phyloP scores from a whole-genome alignment of 2,113 vertebrate genomes.

The Pampusana beccarii region DNA sequence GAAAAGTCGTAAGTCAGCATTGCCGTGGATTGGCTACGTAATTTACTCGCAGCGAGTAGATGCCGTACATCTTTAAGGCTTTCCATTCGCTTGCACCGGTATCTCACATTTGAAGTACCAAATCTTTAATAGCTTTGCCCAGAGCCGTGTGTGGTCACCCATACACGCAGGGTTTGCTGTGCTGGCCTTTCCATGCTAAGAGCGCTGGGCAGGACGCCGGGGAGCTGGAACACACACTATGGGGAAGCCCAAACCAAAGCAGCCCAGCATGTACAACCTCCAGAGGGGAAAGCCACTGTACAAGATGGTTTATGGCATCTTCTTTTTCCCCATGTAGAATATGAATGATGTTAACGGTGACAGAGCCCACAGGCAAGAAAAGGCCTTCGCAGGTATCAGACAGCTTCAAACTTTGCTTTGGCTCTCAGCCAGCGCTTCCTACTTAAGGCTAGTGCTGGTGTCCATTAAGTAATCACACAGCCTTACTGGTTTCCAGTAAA shows the following conservation, averaged over 20 bases:
- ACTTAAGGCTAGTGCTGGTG: background rate
- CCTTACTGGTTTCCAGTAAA: background rate
- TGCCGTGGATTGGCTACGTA: background rate
- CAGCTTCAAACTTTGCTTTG: constrained; percentile 45
- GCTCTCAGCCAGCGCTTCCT: background rate
- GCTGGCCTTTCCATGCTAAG: accelerated
- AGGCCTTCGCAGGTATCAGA: constrained; percentile 50
- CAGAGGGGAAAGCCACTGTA: background rate
- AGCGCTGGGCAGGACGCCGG: background rate
- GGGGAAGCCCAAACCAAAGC: background rate
- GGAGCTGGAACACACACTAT: background rate
- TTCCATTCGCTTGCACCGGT: background rate
- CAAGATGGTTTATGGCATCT: background rate
- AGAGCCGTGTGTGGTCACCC: background rate
- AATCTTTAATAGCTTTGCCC: too few relatives aligned
- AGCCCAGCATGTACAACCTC: background rate
- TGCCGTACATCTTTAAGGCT: background rate
- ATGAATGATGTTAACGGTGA: constrained; percentile 28
- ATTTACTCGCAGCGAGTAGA: background rate
- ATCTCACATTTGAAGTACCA: background rate
- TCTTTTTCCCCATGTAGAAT: background rate
- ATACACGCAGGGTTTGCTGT: accelerated
- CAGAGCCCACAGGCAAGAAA: constrained; percentile 41
- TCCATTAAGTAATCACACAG: background rate
- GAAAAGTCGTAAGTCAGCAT: background rate